These are phyloP conservation scores for Aphelinus atriplicis DNA, from an alignment of 1,140 invertebrate genomes.

Conservation along the genomic window DNA sequence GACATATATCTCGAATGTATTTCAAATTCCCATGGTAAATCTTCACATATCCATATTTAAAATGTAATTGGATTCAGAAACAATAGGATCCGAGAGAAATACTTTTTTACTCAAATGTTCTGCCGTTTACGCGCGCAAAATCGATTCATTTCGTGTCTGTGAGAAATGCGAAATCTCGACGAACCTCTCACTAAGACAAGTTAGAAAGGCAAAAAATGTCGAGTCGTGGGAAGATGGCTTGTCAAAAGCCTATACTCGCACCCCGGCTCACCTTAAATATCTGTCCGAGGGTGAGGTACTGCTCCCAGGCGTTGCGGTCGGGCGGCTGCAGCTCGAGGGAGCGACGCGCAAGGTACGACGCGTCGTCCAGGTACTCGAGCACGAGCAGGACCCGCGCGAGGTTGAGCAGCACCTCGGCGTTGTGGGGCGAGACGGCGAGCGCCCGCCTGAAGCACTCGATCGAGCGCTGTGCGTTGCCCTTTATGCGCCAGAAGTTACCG, in stretches of 20 bases:
- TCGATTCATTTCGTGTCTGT: too few relatives aligned
- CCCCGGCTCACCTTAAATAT: slow-evolving; percentile 73
- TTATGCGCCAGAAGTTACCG: slow-evolving; percentile 88
- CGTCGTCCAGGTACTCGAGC: slow-evolving; percentile 88
- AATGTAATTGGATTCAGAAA: too few relatives aligned
- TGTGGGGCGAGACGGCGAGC: slow-evolving; percentile 84
- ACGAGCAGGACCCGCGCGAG: slow-evolving; percentile 85
- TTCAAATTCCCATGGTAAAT: too few relatives aligned
- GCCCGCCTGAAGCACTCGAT: slow-evolving; percentile 90
- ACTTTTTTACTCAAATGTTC: too few relatives aligned
- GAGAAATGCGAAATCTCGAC: too few relatives aligned
- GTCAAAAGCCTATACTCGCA: too few relatives aligned
- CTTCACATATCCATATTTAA: too few relatives aligned
- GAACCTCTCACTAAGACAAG: too few relatives aligned
- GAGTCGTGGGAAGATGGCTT: too few relatives aligned
- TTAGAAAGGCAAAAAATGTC: not conserved
- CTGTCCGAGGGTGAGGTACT: slow-evolving; percentile 88
- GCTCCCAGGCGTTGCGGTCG: slow-evolving; percentile 87
- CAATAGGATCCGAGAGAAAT: too few relatives aligned
- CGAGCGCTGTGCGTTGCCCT: slow-evolving; percentile 83
- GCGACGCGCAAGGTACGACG: slow-evolving; percentile 83
- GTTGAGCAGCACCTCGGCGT: slow-evolving; percentile 85
- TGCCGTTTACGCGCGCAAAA: too few relatives aligned
- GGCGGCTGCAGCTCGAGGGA: slow-evolving; percentile 80
- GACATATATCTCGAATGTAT: too few relatives aligned